Base-by-base conservation (phyloP, 2,797 vertebrate species). In the Kryptopterus vitreolus region DNA sequence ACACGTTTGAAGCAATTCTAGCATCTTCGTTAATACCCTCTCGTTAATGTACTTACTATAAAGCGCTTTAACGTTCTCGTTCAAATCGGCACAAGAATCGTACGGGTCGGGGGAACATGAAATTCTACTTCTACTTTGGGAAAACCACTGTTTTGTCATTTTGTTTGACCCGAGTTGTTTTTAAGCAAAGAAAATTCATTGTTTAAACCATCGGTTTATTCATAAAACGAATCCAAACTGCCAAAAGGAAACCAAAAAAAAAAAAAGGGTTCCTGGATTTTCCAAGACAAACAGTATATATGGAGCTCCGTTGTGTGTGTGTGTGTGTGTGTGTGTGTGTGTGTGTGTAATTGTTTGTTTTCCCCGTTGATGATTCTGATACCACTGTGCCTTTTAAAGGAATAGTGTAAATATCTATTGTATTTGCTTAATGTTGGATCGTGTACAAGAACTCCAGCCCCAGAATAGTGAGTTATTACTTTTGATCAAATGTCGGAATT, bases 111-210 rank as follows among this genome's bases (percentile, higher is more conserved):
- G 2, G 13, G 50, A 71, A 31, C 10, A 22, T 18, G 5, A 53
- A 53, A 33, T 53, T 68, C 10, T 72, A 11, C 71, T 22, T 72
- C 20, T 77, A 66, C 91, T 43, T 43, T 90, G 85, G 90, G 88
- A 92, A 91, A 82, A 80, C 82, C 77, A 84, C 86, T 86, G 82
- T 82, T 86, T 85, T 79, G 68, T 85, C 24, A 85, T 48, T 78
- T 29, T 80, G 26, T 82, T 66, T 87, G 4, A 57, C 9, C n/a
- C 81, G 31, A 77, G 26, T 81, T 63, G 29, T n/a, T 73, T 70
- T 83, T 6, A n/a, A 77, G 29, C 35, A 79, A 69, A 71, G 61
- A 69, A 3, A 22, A 53, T 35, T 65, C 15, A 71, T 63, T 38
- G 52, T 22, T 35, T 57, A 53, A 72, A 71, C 53, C 33, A 35